phyloP scores from a whole-genome alignment of 1,140 invertebrate species.

The Trichonephila clavipes region DNA sequence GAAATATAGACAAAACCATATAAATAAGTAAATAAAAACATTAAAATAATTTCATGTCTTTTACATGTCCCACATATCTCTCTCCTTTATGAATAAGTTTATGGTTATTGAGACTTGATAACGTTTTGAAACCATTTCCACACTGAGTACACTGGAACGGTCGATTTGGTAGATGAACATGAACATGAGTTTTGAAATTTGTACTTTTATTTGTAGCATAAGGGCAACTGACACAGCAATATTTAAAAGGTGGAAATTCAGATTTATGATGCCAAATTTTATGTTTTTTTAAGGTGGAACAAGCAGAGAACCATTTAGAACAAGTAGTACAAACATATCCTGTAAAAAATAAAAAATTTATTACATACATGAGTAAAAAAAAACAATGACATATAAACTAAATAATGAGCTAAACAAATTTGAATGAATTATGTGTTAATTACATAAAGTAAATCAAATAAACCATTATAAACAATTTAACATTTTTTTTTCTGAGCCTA shows the following conservation, averaged over 20 bases:
- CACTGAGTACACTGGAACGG: slow-evolving; percentile 19
- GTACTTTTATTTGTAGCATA: slow-evolving; percentile 47
- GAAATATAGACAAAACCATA: no score
- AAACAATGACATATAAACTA: no score
- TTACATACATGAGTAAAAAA: no score
- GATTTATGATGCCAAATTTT: slow-evolving; percentile 63
- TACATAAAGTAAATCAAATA: no score
- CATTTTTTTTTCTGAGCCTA: no score
- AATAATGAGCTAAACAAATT: no score
- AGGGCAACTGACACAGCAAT: slow-evolving; percentile 22
- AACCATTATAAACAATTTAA: no score
- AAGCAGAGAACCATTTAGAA: slow-evolving; percentile 49
- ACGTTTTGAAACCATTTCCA: slow-evolving; percentile 37
- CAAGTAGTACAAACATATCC: slow-evolving; percentile 24
- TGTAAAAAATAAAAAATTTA: not conserved
- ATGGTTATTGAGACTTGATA: slow-evolving; percentile 31
- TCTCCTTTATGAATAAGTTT: slow-evolving; percentile 50
- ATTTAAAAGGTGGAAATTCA: slow-evolving; percentile 6
- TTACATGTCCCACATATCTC: not conserved
- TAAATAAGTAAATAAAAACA: no score
- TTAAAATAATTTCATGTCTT: not conserved
- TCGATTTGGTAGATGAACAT: slow-evolving; percentile 1
- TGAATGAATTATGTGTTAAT: no score
- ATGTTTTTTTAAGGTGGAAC: slow-evolving; percentile 7
- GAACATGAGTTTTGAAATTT: slow-evolving; percentile 29